These are phyloP conservation scores for Anseranas semipalmata DNA, from an alignment of 2,113 vertebrate genomes.

Conservation along the genomic window DNA sequence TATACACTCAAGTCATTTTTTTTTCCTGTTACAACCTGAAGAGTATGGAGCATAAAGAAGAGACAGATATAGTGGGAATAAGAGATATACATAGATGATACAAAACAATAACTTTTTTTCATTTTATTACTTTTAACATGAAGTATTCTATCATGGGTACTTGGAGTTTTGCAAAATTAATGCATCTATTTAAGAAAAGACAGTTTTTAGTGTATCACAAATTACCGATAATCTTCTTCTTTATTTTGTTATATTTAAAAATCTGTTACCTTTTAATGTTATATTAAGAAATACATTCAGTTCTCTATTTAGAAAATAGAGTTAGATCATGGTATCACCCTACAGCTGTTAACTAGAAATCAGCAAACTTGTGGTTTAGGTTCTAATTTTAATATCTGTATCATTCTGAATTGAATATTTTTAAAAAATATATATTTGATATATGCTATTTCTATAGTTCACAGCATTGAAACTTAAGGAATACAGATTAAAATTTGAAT, in stretches of 20 bases:
- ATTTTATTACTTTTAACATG: neutral
- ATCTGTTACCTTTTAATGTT: neutral
- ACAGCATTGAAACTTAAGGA: neutral
- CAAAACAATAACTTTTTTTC: neutral
- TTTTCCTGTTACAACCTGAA: neutral
- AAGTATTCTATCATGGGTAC: accelerated
- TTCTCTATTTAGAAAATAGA: neutral
- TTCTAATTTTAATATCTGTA: neutral
- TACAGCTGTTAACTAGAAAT: neutral
- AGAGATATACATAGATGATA: neutral
- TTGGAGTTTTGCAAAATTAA: neutral
- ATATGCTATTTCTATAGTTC: neutral
- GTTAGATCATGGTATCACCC: neutral
- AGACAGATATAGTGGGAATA: neutral
- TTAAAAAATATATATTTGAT: neutral
- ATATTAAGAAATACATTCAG: neutral
- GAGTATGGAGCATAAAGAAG: neutral
- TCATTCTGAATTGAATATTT: neutral
- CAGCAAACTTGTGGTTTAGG: neutral
- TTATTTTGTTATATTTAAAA: neutral
- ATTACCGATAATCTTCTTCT: neutral
- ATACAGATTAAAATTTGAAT: neutral
- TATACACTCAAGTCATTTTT: neutral
- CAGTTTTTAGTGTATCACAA: neutral
- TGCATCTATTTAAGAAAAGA: neutral